Evolutionary conservation across 2,113 vertebrate genomes (phyloP), one percentile per base, ranked within the genome.

Genomic region (Tretioscincus oriximinensis): DNA sequence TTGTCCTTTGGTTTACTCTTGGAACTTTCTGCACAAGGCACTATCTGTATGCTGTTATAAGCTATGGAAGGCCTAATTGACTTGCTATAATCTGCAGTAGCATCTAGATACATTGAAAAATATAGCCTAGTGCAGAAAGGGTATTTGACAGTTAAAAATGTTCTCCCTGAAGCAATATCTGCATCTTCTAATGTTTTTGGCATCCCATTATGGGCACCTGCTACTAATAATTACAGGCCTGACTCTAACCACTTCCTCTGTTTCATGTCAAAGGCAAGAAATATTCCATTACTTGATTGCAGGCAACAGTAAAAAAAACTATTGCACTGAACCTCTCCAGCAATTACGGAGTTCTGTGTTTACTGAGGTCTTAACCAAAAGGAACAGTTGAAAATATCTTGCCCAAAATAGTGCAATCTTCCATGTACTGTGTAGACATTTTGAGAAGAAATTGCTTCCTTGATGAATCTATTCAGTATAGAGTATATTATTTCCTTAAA

Each of bases 161-260:
- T 82, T 66, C 72, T 89, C 91, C 79, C 85, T 77, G 71, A 90
- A 91, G 87, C 84, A 90, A 61, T 77, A 83, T 93, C 88, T 90
- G 87, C 75, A 75, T 92, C 80, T 92, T 77, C 88, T 88, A 90
- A 85, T 76, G 87, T 87, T 66, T 88, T 63, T 76, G 67, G 82
- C 88, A 90, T 92, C 94, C 90, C 88, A 89, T 92, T 91, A 90
- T 74, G 85, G 92, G 84, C 92, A 95, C 94, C 93, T 95, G 92
- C 89, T 93, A 89, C 84, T 91, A 88, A 66, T 93, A 94, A 95
- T 95, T 95, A 93, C 87, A 83, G 63, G 86, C 78, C 89, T 91
- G 88, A 83, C 88, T 92, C 72, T 80, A 89, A 89, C 84, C 78
- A 77, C 85, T 92, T 94, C 88, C 91, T 85, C 85, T 89, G 77